These are phyloP conservation scores for Pseudochromis fuscus DNA, from an alignment of 2,797 vertebrate species.

Conservation along the genomic window DNA sequence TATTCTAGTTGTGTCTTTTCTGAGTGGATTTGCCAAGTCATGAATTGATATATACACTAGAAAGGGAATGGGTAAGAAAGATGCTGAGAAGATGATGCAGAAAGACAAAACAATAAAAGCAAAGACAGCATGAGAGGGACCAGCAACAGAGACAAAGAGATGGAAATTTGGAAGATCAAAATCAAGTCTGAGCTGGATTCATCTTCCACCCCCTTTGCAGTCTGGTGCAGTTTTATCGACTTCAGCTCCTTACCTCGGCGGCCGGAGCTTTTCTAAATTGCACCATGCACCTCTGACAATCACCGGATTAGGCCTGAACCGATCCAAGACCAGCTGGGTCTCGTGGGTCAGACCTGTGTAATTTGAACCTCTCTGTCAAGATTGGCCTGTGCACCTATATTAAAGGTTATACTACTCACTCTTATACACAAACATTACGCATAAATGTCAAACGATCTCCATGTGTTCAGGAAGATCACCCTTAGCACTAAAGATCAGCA, in stretches of 20 bases:
- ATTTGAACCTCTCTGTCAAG: background rate
- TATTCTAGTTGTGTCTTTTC: conserved; percentile 2
- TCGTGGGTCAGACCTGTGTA: background rate
- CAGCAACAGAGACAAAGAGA: background rate
- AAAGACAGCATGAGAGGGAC: background rate
- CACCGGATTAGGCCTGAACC: conserved; percentile 11
- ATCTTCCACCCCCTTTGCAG: background rate
- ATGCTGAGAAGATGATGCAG: background rate
- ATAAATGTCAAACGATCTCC: too few species aligned
- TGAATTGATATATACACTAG: background rate
- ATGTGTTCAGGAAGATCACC: too few species aligned
- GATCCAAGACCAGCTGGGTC: conserved; percentile 14
- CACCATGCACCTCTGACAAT: conserved; percentile 1
- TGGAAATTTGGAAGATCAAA: conserved; percentile 4
- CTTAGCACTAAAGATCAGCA: too few species aligned
- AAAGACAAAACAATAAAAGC: background rate
- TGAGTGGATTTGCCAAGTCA: conserved; percentile 14
- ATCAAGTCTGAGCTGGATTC: conserved; percentile 24
- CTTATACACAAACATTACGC: background rate
- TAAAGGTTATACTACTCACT: background rate
- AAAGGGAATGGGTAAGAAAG: background rate
- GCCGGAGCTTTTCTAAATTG: conserved; percentile 13
- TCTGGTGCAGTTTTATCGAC: conserved; percentile 3
- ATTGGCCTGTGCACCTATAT: background rate
- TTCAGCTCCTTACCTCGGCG: background rate